Percentiles rank a stretch among this genome's conserved stretches.
Evolutionary conservation across 2,888 invertebrate species (phyloP).

Genomic region (Monopis laevigella): DNA sequence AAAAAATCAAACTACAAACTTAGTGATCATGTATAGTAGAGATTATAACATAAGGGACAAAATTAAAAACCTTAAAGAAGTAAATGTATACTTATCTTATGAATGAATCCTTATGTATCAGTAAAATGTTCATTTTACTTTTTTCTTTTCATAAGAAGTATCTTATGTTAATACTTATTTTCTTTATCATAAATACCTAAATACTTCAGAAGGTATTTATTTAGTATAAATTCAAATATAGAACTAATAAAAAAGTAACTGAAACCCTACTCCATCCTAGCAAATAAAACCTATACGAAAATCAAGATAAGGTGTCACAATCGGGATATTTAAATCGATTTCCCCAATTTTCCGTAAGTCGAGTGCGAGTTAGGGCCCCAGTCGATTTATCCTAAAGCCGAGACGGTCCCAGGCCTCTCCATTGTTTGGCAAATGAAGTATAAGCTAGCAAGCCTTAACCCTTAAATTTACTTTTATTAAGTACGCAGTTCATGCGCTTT

Average conservation of each 20-base stretch:
- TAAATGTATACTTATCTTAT: too few relatives aligned
- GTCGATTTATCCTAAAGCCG: constrained; percentile 61
- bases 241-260: too few relatives aligned
- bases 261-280: constrained; percentile 8
- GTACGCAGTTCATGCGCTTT: too few relatives aligned
- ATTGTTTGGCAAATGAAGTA: constrained; percentile 65
- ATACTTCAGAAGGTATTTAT: constrained; percentile 1
- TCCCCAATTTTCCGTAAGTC: constrained; percentile 61
- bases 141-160: background rate
- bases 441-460: constrained; percentile 29
- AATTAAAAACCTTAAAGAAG: too few relatives aligned
- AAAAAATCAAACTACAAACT: too few relatives aligned
- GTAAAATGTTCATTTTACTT: too few relatives aligned
- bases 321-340: constrained; percentile 67
- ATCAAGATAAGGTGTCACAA: constrained; percentile 55
- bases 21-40: too few relatives aligned
- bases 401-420: constrained; percentile 40
- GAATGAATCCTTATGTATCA: too few relatives aligned
- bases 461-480: constrained; percentile 51
- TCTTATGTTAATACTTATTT: background rate
- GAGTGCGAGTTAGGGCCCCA: constrained; percentile 51
- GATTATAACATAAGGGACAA: too few relatives aligned
- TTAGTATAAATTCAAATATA: too few relatives aligned
- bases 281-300: constrained; percentile 2
- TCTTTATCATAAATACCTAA: background rate